Conservation (phyloP, 2,888 invertebrate genomes). For the Drosophila subsilvestris region DNA sequence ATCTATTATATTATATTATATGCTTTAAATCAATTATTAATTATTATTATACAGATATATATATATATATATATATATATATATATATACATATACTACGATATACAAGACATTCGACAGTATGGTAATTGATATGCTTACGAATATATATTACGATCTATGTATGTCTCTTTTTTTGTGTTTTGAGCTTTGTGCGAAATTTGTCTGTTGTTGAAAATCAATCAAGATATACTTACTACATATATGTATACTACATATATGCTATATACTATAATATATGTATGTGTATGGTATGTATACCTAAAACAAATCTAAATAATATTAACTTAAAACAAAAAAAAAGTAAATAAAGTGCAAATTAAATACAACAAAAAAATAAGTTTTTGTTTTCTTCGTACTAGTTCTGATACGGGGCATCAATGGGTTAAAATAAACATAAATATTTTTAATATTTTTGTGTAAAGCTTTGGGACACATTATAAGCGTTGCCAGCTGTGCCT, state of each 20-base stretch:
- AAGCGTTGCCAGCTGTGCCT: too few relatives aligned
- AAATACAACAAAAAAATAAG: constrained; percentile 37
- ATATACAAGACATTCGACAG: constrained; percentile 52
- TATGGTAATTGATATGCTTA: constrained; percentile 55
- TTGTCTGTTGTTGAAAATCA: constrained; percentile 65
- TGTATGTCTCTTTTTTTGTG: constrained; percentile 43
- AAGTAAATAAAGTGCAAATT: constrained; percentile 70
- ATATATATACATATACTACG: constrained; percentile 40
- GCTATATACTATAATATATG: constrained; percentile 28
- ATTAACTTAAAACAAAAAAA: constrained; percentile 60
- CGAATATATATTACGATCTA: constrained; percentile 56
- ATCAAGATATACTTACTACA: constrained; percentile 51
- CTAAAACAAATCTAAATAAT: constrained; percentile 70
- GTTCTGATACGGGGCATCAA: too few relatives aligned
- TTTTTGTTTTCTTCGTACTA: too few relatives aligned
- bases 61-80: too few relatives aligned
- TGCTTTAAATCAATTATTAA: constrained; percentile 52
- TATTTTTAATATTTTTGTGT: too few relatives aligned
- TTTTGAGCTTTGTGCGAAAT: constrained; percentile 64
- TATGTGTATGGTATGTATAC: constrained; percentile 46
- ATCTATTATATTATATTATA: constrained; percentile 25
- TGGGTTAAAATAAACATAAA: too few relatives aligned
- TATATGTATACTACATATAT: constrained; percentile 15
- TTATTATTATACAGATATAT: constrained; percentile 42
- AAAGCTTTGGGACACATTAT: too few relatives aligned